Evolutionary conservation across 2,797 vertebrate genomes (phyloP), one percentile per base, ranked within the genome.

Genomic region (Chelidonichthys spinosus): DNA sequence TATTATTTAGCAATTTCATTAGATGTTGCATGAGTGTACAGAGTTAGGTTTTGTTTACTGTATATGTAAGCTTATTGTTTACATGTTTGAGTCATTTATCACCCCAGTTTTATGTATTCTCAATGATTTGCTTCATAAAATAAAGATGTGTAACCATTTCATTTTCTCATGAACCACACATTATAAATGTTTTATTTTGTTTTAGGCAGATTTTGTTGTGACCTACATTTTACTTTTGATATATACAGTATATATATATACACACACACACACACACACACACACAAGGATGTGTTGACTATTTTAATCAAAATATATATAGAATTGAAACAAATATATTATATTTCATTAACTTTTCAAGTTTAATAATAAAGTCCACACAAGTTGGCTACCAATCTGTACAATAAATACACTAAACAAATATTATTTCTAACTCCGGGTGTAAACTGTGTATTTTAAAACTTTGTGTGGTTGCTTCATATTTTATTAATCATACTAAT

Each of bases 401-500:
- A 37, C 18, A n/a, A 25, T 17, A 46, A 3, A 62, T 52, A 2
- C 53, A 40, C 7, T 42, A 14, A 50, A 10, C 35, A 35, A 42
- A 49, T n/a, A 2, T 4, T 3, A 33, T 52, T 69, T 17, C 25
- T 32, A 32, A 32, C 42, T 65, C 3, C 0, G 5, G 4, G 2
- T 63, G 42, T 46, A 46, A 46, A 58, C 14, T 0, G 7, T 15
- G 6, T 14, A 60, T 52, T 61, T 63, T 46, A 68, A 68, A 72
- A 63, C n/a, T 9, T 14, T 36, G 6, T 40, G 6, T 33, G 44
- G 61, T 58, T 53, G 52, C 8, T 47, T 55, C 15, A 50, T 13
- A 72, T 35, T 18, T 61, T 52, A 46, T 18, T 18, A 55, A 36
- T 76, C 3, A 63, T 47, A 37, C 17, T 39, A 53, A 62, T 17